A percentile compares a stretch with the other conserved stretches of the same genome.
Evolutionary conservation across 2,797 vertebrate species (phyloP).

Genomic region (Odontamblyopus lacepedii): DNA sequence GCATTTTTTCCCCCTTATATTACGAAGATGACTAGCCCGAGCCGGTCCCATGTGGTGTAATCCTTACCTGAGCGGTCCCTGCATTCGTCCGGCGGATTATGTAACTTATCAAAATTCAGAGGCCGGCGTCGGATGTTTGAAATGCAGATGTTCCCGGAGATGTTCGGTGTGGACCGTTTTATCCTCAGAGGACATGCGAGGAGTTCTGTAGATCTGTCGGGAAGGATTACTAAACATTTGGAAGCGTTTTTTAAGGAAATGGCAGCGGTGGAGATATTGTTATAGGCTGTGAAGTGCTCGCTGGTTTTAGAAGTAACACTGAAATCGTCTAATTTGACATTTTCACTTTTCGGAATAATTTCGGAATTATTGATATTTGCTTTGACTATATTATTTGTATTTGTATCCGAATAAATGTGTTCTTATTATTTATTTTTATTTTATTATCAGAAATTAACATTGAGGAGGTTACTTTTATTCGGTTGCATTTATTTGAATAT

Average conservation of each 20-base stretch:
- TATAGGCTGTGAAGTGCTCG: not conserved
- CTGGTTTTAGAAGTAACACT: no score
- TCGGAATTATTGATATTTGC: no score
- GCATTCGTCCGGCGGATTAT: constrained; percentile 61
- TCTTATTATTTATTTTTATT: no score
- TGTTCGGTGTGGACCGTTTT: constrained; percentile 45
- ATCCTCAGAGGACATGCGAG: constrained; percentile 47
- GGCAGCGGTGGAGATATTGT: not conserved
- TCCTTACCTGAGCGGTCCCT: constrained; percentile 51
- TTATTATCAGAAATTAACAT: no score
- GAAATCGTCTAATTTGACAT: no score
- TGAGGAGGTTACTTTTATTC: no score
- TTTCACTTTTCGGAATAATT: no score
- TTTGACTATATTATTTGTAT: no score
- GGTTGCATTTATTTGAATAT: no score
- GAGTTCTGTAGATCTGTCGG: not conserved
- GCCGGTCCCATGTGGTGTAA: constrained; percentile 51
- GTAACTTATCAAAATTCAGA: constrained; percentile 57
- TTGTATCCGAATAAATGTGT: no score
- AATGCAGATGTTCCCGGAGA: constrained; percentile 52
- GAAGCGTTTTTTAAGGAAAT: not conserved
- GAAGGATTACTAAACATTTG: not conserved
- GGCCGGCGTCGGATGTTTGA: constrained; percentile 50
- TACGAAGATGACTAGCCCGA: constrained; percentile 4
- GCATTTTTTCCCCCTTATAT: constrained; percentile 14